phyloP scores from a whole-genome alignment of 1,140 invertebrate genomes.

The Muscidifurax raptorellus region DNA sequence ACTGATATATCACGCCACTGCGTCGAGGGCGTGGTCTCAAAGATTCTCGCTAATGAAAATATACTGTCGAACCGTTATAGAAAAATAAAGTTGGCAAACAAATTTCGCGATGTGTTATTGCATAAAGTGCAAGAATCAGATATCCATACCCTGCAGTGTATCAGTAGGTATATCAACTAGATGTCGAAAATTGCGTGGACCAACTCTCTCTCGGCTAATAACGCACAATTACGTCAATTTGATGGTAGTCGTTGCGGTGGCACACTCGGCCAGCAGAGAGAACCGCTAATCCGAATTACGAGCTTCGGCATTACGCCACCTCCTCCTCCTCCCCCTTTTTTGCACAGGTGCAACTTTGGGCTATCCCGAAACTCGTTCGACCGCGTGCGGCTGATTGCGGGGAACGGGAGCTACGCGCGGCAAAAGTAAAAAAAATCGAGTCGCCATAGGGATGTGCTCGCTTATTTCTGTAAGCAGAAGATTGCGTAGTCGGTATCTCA shows the following conservation, averaged over 20 bases:
- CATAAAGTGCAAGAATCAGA: conserved; percentile 10
- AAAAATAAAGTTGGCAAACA: not conserved
- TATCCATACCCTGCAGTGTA: not conserved
- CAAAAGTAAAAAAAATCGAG: no score
- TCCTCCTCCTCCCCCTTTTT: not conserved
- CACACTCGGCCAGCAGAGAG: not conserved
- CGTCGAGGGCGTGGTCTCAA: not conserved
- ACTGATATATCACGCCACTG: conserved; percentile 11
- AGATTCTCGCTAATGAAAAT: not conserved
- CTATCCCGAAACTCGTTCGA: conserved; percentile 12
- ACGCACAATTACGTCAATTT: conserved; percentile 60
- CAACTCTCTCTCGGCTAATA: conserved; percentile 49
- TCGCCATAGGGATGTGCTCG: no score
- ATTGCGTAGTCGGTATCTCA: not conserved
- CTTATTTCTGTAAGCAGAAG: not conserved
- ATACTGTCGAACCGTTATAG: not conserved
- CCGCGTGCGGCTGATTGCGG: conserved; percentile 6
- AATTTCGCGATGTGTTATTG: no score
- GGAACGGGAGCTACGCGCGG: not conserved
- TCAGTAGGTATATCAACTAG: conserved; percentile 46
- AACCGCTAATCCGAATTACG: conserved; percentile 43
- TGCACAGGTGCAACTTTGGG: not conserved
- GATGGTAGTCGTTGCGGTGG: conserved; percentile 16
- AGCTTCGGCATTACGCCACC: conserved; percentile 37
- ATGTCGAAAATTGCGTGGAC: conserved; percentile 54